Conservation (phyloP, 2,113 vertebrate genomes). For the Ammodramus savannarum region DNA sequence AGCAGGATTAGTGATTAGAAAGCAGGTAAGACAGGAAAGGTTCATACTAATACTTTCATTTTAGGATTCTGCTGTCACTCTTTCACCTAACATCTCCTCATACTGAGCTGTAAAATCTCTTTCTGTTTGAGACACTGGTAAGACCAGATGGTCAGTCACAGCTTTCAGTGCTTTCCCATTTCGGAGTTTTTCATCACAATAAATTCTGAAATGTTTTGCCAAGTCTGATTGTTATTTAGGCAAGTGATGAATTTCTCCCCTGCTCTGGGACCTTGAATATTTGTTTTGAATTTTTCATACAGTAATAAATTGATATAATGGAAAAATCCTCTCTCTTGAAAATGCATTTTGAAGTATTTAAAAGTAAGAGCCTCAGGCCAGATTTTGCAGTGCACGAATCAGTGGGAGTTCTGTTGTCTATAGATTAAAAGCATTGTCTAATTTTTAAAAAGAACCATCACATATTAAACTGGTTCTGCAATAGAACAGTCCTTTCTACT, state of each 20-base stretch:
- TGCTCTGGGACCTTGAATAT: background rate
- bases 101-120: background rate
- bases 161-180: background rate
- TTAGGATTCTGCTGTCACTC: background rate
- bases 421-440: conserved; percentile 16
- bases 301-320: conserved; percentile 23
- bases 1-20: background rate
- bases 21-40: background rate
- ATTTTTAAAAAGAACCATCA: background rate
- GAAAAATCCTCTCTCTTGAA: conserved; percentile 40
- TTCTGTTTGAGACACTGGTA: background rate
- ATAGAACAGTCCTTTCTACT: background rate
- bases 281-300: conserved; percentile 42
- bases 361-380: conserved; percentile 10
- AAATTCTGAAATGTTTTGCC: conserved; percentile 31
- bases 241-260: background rate
- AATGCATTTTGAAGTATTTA: conserved; percentile 34
- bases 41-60: background rate
- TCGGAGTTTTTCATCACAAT: background rate
- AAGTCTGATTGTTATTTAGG: conserved; percentile 1
- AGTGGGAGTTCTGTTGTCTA: conserved; percentile 10
- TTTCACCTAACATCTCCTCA: background rate
- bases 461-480: background rate
- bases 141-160: background rate
- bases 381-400: background rate